Base-by-base conservation (phyloP, 2,113 vertebrate species). In the Oncorhynchus masou region DNA sequence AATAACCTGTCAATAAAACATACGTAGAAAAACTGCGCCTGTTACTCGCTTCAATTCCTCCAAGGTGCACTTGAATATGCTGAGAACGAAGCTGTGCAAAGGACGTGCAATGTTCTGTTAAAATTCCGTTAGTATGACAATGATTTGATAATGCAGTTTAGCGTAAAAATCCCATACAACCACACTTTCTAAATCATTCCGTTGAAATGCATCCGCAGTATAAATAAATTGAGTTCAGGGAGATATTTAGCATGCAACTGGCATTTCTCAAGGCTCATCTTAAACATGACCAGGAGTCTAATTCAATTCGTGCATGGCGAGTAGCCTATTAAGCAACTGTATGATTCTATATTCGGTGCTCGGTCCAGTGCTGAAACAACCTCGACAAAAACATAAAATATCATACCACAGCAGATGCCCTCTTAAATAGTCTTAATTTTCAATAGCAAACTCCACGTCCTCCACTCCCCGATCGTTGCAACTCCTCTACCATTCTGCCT, bases 81-180 rank as follows among this genome's bases (percentile, higher is more conserved):
- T 74, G 51, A 48, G 69, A 81, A 73, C 64, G 77, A 79, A 68
- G 62, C 73, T 19, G 64, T 75, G 62, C 68, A 71, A 31, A 62
- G 64, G 62, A 60, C 76, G 57, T n/a, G 48, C 72, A 79, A 70
- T 83, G 77, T 65, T 75, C 39, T 25, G 71, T 74, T 75, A 60
- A 84, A 86, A 89, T 90, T 84, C 84, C 84, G 60, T 49, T 74
- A 83, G 24, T 86, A 34, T 89, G 84, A 85, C 79, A 81, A 76
- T 57, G 88, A 86, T 91, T 90, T 88, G 75, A 86, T 87, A 81
- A 87, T 86, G 83, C 84, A 89, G 88, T 87, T 89, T 91, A 86
- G 77, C 77, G n/a, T 11, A 51, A 73, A 62, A 70, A 88, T 89
- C 88, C 83, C 49, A 78, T 83, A 85, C 76, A 65, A 75, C 64